These are phyloP conservation scores for Himalopsyche japonica DNA, from an alignment of 2,888 invertebrate genomes.

Conservation along the genomic window DNA sequence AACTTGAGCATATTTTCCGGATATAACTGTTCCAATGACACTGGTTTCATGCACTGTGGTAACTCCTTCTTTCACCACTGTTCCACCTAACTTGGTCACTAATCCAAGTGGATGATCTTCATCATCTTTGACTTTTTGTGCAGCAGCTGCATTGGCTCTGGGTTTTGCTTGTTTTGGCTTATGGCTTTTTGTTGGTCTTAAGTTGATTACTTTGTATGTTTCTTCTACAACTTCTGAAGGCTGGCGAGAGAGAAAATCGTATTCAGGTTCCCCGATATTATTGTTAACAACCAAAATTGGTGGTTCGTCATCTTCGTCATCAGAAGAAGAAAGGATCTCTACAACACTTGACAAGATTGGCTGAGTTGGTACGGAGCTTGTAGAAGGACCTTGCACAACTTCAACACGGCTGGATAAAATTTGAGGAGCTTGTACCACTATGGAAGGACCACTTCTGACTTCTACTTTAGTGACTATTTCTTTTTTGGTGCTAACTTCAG, in stretches of 20 bases:
- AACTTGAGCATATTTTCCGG: conserved; percentile 86
- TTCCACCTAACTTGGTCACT: conserved; percentile 83
- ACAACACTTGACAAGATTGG: conserved; percentile 61
- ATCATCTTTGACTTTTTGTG: conserved; percentile 56
- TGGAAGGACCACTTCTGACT: conserved; percentile 43
- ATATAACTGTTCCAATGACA: conserved; percentile 86
- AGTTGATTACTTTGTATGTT: conserved; percentile 80
- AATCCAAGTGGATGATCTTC: conserved; percentile 76
- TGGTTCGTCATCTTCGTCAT: conserved; percentile 52
- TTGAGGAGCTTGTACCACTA: conserved; percentile 39
- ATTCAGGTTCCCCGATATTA: conserved; percentile 79
- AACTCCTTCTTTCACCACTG: conserved; percentile 77
- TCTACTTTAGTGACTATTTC: conserved; percentile 50
- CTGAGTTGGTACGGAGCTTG: conserved; percentile 43
- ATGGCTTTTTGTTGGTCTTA: conserved; percentile 68
- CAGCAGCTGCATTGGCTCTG: conserved; percentile 51
- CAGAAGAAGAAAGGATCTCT: conserved; percentile 54
- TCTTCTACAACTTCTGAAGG: conserved; percentile 85
- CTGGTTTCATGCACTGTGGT: conserved; percentile 87
- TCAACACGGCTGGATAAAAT: conserved; percentile 46
- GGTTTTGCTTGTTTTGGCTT: conserved; percentile 58
- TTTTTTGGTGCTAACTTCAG: conserved; percentile 38
- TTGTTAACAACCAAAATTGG: conserved; percentile 68
- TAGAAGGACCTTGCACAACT: conserved; percentile 44
- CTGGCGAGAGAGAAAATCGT: conserved; percentile 82